These are phyloP conservation scores for Rhagoletis pomonella DNA, from an alignment of 1,140 invertebrate genomes.

Conservation along the genomic window DNA sequence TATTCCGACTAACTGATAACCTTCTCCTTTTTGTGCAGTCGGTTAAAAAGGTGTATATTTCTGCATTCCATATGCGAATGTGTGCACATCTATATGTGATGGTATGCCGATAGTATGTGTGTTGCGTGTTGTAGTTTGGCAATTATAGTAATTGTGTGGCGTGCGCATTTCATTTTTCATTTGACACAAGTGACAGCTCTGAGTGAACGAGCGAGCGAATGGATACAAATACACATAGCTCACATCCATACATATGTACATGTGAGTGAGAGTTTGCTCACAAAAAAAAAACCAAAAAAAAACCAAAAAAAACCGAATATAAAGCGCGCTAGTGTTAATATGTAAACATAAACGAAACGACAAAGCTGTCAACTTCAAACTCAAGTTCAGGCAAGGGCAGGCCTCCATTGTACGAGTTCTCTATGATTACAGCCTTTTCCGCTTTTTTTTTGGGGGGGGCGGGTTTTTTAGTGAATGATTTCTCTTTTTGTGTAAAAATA, in stretches of 20 bases:
- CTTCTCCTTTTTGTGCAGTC: too few relatives aligned
- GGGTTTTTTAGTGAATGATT: neutral
- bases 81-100: neutral
- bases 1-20: too few relatives aligned
- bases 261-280: too few relatives aligned
- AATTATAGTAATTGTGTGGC: constrained; percentile 41
- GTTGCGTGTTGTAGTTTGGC: neutral
- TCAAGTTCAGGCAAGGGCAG: neutral
- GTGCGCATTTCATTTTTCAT: constrained; percentile 37
- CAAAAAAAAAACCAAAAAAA: too few relatives aligned
- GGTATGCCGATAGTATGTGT: neutral
- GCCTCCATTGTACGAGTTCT: too few relatives aligned
- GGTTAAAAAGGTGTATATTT: too few relatives aligned
- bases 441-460: neutral
- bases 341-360: constrained; percentile 13
- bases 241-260: neutral
- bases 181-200: constrained; percentile 35
- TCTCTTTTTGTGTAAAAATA: too few relatives aligned
- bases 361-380: neutral
- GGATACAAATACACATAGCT: neutral
- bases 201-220: neutral
- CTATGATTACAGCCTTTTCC: neutral
- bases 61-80: neutral
- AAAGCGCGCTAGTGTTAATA: neutral
- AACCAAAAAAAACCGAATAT: neutral